Percentiles rank a stretch among this genome's conserved stretches.
These are phyloP conservation scores for Globia sparganii DNA, from an alignment of 2,888 invertebrate species.

Conservation along the genomic window DNA sequence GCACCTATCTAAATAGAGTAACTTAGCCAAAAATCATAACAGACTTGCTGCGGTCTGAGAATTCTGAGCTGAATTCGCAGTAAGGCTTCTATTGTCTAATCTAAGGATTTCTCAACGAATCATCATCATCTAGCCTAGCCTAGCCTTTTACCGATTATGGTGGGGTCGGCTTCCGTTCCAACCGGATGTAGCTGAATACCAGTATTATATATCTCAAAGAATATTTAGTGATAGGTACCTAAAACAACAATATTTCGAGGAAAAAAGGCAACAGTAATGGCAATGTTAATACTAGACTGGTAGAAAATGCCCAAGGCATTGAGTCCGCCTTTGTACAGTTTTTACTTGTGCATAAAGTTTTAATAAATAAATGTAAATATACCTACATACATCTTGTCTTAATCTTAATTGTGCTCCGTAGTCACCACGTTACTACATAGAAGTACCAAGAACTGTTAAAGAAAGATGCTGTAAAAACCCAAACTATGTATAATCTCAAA, in stretches of 20 bases:
- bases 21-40: background rate
- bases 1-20: background rate
- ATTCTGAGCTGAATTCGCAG: background rate
- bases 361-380: too few relatives aligned
- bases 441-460: background rate
- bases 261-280: background rate
- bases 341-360: too few relatives aligned
- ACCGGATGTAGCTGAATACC: too few relatives aligned
- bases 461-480: constrained; percentile 31
- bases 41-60: background rate
- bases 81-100: too few relatives aligned
- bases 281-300: too few relatives aligned
- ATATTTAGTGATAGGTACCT: background rate
- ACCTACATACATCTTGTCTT: background rate
- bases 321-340: too few relatives aligned
- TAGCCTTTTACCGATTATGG: too few relatives aligned
- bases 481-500: constrained; percentile 7
- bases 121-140: too few relatives aligned
- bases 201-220: too few relatives aligned
- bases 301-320: too few relatives aligned
- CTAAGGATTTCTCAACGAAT: too few relatives aligned
- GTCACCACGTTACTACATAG: background rate
- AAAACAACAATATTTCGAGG: background rate
- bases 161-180: too few relatives aligned
- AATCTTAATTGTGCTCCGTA: background rate